Evolutionary conservation across 2,113 vertebrate genomes (phyloP), one percentile per base, ranked within the genome.

Genomic region (Cyanistes caeruleus): DNA sequence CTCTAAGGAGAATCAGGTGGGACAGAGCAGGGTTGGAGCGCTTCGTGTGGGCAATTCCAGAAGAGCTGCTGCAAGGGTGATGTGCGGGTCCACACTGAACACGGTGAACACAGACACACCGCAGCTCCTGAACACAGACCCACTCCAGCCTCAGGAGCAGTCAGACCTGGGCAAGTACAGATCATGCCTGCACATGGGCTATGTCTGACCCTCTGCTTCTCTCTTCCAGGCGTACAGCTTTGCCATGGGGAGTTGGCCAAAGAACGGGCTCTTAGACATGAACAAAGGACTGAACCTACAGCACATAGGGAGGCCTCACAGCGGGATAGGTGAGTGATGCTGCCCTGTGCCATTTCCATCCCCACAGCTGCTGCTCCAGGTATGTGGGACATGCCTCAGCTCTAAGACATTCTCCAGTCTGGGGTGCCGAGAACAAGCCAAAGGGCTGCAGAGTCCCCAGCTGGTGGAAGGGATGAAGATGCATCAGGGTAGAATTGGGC

Each of bases 241-340:
- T 96, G 98, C 98, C 94, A 98, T 98, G 97, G 98, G 98, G 94
- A 98, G 98, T 97, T 98, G 98, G 98, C 98, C 98, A 96, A 98
- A 98, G 98, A 98, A 98, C 13, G 98, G 98, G 94, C 98, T 98
- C 93, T 98, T 98, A 98, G 98, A 98, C 97, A 98, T 98, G 98
- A 98, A 98, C 98, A 98, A 98, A 98, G 98, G 98, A 81, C 97
- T 98, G 98, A 98, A 98, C 92, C 96, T 98, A 96, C 98, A 98
- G 90, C 98, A 98, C 98, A 98, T 98, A 98, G 98, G 98, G 89
- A 98, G 98, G 97, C 98, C 98, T 97, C 98, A 98, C 98, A 98
- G 98, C 96, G 98, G 98, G 95, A 98, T 98, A 95, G 98, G 98
- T 98, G 95, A 98, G 98, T 98, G 92, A 65, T 53, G 31, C 43